Percentiles rank a stretch among this genome's conserved stretches.
These are phyloP conservation scores for Cuniculus paca DNA, from an alignment of 2,797 vertebrate genomes.

Conservation along the genomic window DNA sequence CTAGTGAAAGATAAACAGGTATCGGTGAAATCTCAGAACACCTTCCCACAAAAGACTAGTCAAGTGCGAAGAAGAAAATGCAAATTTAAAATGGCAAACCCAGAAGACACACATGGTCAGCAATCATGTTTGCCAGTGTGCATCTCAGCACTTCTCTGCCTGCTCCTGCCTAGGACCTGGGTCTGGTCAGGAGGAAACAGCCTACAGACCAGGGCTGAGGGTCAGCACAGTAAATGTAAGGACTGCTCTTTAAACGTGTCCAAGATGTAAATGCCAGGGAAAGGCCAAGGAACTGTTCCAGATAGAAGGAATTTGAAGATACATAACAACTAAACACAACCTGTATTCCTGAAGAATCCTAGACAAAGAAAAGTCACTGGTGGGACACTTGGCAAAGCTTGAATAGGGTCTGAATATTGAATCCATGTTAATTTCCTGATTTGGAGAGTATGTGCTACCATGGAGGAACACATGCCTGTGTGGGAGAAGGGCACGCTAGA, in stretches of 20 bases:
- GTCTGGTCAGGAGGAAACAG: background rate
- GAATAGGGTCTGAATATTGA: background rate
- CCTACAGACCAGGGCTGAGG: background rate
- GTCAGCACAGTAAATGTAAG: background rate
- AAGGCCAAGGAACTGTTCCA: background rate
- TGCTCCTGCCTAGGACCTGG: background rate
- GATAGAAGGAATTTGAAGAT: background rate
- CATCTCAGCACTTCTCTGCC: background rate
- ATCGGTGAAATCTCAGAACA: constrained; percentile 14
- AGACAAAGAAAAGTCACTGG: background rate
- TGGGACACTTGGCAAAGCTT: background rate
- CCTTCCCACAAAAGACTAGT: background rate
- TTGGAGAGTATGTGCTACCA: background rate
- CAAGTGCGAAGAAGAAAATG: background rate
- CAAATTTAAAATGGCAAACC: background rate
- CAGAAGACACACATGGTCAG: background rate
- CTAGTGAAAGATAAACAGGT: background rate
- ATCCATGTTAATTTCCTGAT: background rate
- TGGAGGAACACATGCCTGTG: background rate
- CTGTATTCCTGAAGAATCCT: background rate
- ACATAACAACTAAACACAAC: background rate
- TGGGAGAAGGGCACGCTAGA: background rate
- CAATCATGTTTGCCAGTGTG: background rate
- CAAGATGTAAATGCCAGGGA: background rate
- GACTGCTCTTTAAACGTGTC: background rate